Percentiles rank a stretch among this genome's conserved stretches.
Evolutionary conservation across 2,113 vertebrate species (phyloP).

Genomic region (Cyprinodon tularosa): DNA sequence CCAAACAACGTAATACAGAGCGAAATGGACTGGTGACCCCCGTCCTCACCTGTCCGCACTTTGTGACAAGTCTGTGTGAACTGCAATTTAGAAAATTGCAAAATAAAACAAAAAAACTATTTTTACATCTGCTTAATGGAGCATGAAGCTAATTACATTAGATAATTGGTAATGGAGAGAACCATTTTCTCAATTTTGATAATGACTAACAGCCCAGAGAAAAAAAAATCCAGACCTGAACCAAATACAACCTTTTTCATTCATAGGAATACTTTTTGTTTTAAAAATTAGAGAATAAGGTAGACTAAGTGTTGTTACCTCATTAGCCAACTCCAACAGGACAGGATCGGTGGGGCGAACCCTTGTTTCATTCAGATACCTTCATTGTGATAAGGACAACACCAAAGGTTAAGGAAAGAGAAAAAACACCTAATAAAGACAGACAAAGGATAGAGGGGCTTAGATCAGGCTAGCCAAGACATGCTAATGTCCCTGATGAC

Average conservation of each 20-base stretch:
- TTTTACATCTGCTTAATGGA: slow-evolving; percentile 82
- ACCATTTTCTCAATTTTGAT: slow-evolving; percentile 89
- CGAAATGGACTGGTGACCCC: slow-evolving; percentile 73
- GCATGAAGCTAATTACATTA: slow-evolving; percentile 84
- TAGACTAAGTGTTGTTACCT: slow-evolving; percentile 84
- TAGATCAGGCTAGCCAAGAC: slow-evolving; percentile 82
- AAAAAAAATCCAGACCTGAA: slow-evolving; percentile 64
- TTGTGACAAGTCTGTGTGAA: slow-evolving; percentile 70
- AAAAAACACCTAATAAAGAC: slow-evolving; percentile 67
- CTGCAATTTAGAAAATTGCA: slow-evolving; percentile 80
- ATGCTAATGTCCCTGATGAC: slow-evolving; percentile 79
- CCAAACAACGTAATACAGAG: slow-evolving; percentile 69
- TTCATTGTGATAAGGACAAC: slow-evolving; percentile 81
- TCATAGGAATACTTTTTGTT: slow-evolving; percentile 55
- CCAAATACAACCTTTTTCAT: slow-evolving; percentile 55
- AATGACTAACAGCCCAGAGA: slow-evolving; percentile 86
- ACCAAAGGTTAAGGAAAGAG: slow-evolving; percentile 53
- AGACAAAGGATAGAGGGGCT: slow-evolving; percentile 80
- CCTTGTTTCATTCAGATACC: slow-evolving; percentile 88
- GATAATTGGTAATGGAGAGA: slow-evolving; percentile 89
- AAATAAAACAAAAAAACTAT: slow-evolving; percentile 79
- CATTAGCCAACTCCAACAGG: slow-evolving; percentile 93
- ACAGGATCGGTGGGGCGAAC: slow-evolving; percentile 86
- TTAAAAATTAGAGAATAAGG: neutral
- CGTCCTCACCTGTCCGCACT: slow-evolving; percentile 73